phyloP scores from a whole-genome alignment of 2,113 vertebrate species.

The Rhynchopsitta pachyrhyncha region DNA sequence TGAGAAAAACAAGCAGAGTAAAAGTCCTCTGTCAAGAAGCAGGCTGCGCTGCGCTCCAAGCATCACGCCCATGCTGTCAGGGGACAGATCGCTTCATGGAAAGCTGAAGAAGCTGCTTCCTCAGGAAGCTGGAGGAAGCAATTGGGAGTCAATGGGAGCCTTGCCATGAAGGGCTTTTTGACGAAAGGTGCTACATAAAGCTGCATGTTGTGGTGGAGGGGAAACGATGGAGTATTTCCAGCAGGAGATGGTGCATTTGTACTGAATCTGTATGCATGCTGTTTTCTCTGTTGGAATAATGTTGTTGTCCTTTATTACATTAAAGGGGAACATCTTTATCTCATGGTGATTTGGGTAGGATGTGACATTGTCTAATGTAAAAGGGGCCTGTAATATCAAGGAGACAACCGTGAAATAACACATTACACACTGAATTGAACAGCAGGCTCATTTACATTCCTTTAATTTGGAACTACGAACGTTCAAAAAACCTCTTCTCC shows the following conservation, averaged over 20 bases:
- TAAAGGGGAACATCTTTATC: slow-evolving; percentile 62
- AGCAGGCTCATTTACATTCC: slow-evolving; percentile 65
- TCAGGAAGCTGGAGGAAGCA: neutral
- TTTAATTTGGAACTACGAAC: slow-evolving; percentile 65
- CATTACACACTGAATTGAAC: slow-evolving; percentile 64
- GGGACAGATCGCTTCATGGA: accelerated
- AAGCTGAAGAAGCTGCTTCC: neutral
- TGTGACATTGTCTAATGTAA: slow-evolving; percentile 38
- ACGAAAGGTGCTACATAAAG: neutral
- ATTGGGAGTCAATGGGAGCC: neutral
- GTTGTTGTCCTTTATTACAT: slow-evolving; percentile 40
- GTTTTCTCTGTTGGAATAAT: slow-evolving; percentile 28
- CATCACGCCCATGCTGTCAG: neutral
- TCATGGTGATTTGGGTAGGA: slow-evolving; percentile 56
- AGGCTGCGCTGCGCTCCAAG: neutral
- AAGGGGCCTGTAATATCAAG: slow-evolving; percentile 49
- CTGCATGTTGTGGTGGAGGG: neutral
- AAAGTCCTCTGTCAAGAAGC: neutral
- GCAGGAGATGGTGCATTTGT: neutral
- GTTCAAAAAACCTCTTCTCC: slow-evolving; percentile 23
- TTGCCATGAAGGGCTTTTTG: neutral
- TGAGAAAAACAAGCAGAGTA: neutral
- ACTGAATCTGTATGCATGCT: neutral
- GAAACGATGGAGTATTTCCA: neutral
- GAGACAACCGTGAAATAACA: slow-evolving; percentile 67